A percentile compares a stretch with the other conserved stretches of the same genome.
Conservation (phyloP, 2,797 vertebrate genomes). For the Threskiornis aethiopicus region DNA sequence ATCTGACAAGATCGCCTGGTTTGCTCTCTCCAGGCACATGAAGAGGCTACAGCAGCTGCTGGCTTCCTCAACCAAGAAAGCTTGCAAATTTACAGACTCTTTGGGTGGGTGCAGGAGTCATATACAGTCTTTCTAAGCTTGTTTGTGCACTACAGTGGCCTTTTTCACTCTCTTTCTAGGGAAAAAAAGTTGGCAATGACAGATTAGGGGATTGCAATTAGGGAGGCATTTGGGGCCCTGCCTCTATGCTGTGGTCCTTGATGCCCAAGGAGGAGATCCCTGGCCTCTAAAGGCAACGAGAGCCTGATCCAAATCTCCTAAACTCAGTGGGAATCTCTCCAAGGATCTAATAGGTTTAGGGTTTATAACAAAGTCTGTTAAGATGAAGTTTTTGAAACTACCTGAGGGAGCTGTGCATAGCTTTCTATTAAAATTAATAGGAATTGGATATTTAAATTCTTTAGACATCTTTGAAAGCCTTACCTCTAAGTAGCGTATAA, state of each 20-base stretch:
- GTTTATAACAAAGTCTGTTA: background rate
- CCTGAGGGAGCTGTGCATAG: background rate
- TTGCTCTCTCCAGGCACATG: background rate
- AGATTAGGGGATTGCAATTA: background rate
- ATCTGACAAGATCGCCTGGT: background rate
- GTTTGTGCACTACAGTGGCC: background rate
- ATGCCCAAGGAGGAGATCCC: background rate
- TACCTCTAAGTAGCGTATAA: slow-evolving; percentile 17
- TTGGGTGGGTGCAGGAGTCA: background rate
- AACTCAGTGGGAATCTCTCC: background rate
- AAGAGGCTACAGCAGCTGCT: background rate
- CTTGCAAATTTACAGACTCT: background rate
- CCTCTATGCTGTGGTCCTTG: background rate
- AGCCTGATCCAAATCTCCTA: background rate
- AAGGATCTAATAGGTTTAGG: background rate
- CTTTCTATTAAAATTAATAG: slow-evolving; percentile 32
- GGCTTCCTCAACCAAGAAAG: background rate
- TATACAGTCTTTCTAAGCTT: background rate
- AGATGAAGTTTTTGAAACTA: slow-evolving; percentile 35
- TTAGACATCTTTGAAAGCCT: slow-evolving; percentile 19
- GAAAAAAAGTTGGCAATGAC: background rate
- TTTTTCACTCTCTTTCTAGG: background rate
- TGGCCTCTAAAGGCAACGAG: background rate
- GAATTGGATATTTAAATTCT: slow-evolving; percentile 34
- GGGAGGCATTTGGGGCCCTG: background rate